Conservation (phyloP, 2,797 vertebrate species). For the Paedocypris micromegethes region DNA sequence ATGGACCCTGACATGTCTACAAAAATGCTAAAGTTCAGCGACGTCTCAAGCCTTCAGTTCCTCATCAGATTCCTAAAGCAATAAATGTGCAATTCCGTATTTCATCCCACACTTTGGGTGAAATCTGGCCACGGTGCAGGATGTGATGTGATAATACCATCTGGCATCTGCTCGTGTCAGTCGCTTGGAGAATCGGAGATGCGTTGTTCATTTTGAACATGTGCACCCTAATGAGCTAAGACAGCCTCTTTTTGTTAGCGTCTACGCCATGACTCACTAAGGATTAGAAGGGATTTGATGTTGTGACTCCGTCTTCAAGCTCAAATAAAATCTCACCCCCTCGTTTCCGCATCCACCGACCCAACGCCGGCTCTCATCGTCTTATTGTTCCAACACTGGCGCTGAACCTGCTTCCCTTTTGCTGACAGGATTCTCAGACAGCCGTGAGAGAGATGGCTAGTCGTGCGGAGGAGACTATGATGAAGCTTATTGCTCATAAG, state of each 20-base stretch:
- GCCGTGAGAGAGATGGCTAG: constrained; percentile 39
- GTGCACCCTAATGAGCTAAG: constrained; percentile 60
- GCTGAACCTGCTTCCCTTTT: constrained; percentile 34
- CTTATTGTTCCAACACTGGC: constrained; percentile 30
- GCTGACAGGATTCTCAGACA: constrained; percentile 50
- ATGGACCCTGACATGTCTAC: too few relatives aligned
- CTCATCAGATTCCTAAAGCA: constrained; percentile 18
- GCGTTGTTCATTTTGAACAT: constrained; percentile 63
- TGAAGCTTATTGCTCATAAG: constrained; percentile 59
- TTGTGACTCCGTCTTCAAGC: constrained; percentile 65
- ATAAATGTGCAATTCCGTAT: constrained; percentile 17
- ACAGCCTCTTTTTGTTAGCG: constrained; percentile 62
- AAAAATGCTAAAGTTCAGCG: too few relatives aligned
- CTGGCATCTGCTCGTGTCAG: constrained; percentile 16
- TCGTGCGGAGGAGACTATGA: constrained; percentile 47
- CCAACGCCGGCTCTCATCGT: constrained; percentile 36
- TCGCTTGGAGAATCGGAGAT: constrained; percentile 48
- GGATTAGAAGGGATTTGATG: constrained; percentile 69
- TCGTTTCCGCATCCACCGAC: constrained; percentile 43
- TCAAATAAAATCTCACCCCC: constrained; percentile 42
- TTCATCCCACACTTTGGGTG: constrained; percentile 6
- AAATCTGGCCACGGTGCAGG: constrained; percentile 6
- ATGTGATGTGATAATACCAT: constrained; percentile 16
- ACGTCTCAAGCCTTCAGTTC: not conserved
- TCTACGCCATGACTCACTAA: constrained; percentile 63